Evolutionary conservation across 2,888 invertebrate genomes (phyloP).

Genomic region (Parascotia fuliginaria): DNA sequence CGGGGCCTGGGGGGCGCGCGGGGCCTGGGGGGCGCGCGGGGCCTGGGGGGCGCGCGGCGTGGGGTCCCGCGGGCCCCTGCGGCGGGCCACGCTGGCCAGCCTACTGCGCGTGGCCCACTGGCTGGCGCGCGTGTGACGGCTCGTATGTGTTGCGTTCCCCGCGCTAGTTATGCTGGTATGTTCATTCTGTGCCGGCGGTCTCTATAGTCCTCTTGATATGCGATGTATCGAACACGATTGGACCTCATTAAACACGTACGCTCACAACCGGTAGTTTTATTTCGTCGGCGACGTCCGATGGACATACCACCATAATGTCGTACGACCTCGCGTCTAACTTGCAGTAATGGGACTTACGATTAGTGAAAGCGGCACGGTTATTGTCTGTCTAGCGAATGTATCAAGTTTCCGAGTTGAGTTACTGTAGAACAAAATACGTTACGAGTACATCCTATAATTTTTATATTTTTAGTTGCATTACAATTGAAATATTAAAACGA

Average conservation of each 20-base stretch:
- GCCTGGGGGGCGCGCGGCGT: conserved; percentile 8
- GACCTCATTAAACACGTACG: conserved; percentile 80
- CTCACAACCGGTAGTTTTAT: conserved; percentile 78
- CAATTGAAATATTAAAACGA: conserved; percentile 44
- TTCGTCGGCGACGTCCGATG: conserved; percentile 61
- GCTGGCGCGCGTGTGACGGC: conserved; percentile 29
- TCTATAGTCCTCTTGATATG: conserved; percentile 3
- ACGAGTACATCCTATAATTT: conserved; percentile 52
- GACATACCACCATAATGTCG: conserved; percentile 77
- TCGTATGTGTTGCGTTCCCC: conserved; percentile 47
- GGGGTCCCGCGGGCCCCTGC: conserved; percentile 15
- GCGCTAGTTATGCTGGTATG: conserved; percentile 76
- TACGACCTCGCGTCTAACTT: conserved; percentile 34
- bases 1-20: conserved; percentile 7
- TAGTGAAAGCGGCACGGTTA: conserved; percentile 36
- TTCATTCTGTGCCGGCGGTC: conserved; percentile 61
- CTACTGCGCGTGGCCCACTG: conserved; percentile 28
- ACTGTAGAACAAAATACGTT: conserved; percentile 62
- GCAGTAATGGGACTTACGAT: conserved; percentile 36
- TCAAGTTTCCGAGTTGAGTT: conserved; percentile 47
- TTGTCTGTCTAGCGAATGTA: conserved; percentile 36
- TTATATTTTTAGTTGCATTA: conserved; percentile 54
- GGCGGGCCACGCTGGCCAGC: conserved; percentile 11
- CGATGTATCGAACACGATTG: conserved; percentile 72
- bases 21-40: conserved; percentile 14